Percentiles rank a stretch among this genome's conserved stretches.
phyloP scores from a whole-genome alignment of 2,888 invertebrate species.

The Platycnemis pennipes region DNA sequence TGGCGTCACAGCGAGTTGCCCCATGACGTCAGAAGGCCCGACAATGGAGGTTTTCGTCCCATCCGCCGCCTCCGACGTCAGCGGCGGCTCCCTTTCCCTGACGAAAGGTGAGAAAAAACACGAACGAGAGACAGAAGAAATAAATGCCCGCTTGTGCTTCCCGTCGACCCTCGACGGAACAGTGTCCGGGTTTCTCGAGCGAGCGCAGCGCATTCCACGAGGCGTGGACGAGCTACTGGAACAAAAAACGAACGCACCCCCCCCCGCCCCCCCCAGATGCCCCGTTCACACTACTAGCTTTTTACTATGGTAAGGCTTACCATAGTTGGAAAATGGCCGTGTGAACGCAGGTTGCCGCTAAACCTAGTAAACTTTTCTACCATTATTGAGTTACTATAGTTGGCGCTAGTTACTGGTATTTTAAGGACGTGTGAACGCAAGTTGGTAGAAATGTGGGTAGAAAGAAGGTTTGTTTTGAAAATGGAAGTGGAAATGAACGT shows the following conservation, averaged over 20 bases:
- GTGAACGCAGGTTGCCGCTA: no score
- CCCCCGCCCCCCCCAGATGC: no score
- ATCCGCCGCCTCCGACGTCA: not conserved
- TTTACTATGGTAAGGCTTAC: no score
- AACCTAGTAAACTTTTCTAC: no score
- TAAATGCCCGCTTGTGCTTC: not conserved
- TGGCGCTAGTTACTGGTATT: no score
- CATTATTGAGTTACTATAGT: no score
- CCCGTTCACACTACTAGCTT: no score
- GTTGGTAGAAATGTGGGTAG: no score
- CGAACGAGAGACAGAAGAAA: not conserved
- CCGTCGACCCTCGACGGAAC: not conserved
- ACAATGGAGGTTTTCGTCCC: not conserved
- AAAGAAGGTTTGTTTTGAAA: no score
- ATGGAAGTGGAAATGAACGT: no score
- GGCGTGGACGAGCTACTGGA: not conserved
- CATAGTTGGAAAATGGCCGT: no score
- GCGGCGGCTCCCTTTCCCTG: not conserved
- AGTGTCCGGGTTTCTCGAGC: not conserved
- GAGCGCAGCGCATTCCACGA: not conserved
- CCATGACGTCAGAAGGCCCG: not conserved
- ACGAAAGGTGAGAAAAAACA: not conserved
- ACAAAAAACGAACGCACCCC: not conserved
- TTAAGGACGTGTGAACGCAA: no score
- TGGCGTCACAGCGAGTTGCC: not conserved